phyloP scores from a whole-genome alignment of 2,797 vertebrate genomes.

The Scarus forsteni region DNA sequence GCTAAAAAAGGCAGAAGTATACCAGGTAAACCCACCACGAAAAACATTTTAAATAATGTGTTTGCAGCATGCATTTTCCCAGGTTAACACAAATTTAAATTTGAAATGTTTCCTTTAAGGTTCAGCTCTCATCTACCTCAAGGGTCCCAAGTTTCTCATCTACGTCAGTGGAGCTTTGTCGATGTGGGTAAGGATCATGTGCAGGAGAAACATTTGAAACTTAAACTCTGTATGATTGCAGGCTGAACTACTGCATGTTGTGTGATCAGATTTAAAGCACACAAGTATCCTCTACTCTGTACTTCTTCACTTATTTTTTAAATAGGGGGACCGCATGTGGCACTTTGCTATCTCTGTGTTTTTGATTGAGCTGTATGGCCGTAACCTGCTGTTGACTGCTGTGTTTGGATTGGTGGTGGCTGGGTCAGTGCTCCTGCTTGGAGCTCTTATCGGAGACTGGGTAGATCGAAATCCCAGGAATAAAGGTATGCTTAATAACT shows the following conservation, averaged over 20 bases:
- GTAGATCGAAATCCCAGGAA: constrained; percentile 88
- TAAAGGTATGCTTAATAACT: constrained; percentile 75
- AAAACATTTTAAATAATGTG: background rate
- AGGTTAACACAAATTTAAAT: constrained; percentile 18
- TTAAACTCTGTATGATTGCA: constrained; percentile 22
- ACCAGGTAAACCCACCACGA: constrained; percentile 75
- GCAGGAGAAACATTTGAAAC: constrained; percentile 39
- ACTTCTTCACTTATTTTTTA: constrained; percentile 8
- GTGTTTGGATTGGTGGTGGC: constrained; percentile 86
- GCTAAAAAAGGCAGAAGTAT: constrained; percentile 64
- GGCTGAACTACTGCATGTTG: constrained; percentile 30
- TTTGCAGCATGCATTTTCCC: constrained; percentile 13
- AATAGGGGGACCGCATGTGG: constrained; percentile 86
- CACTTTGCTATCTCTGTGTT: constrained; percentile 88
- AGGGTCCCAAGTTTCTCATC: constrained; percentile 86
- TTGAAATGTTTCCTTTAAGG: constrained; percentile 63
- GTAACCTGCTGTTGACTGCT: constrained; percentile 82
- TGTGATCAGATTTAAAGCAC: constrained; percentile 1
- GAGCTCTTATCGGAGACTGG: constrained; percentile 87
- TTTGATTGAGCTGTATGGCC: constrained; percentile 84
- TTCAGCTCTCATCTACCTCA: constrained; percentile 81
- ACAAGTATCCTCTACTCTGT: too few relatives aligned
- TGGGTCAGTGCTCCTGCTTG: constrained; percentile 85
- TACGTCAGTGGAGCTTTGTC: constrained; percentile 86
- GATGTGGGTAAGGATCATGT: constrained; percentile 84